These are phyloP conservation scores for Oreohelix idahoensis DNA, from an alignment of 1,140 invertebrate genomes.

Conservation along the genomic window DNA sequence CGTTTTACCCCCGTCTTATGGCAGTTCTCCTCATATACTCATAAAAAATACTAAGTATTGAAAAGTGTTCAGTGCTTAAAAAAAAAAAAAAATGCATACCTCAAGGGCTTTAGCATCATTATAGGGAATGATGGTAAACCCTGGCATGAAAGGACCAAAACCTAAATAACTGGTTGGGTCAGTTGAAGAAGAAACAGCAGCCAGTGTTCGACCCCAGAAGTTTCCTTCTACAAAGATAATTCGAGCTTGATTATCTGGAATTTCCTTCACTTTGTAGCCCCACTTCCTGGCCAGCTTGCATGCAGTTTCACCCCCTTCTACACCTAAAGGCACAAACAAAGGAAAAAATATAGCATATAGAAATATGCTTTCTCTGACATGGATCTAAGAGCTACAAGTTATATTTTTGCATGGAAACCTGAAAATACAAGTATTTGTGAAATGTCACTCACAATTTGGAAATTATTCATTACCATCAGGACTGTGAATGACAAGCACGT, in stretches of 20 bases:
- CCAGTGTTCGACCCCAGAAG: slow-evolving; percentile 97
- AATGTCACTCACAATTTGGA: too few relatives aligned
- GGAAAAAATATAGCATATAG: too few relatives aligned
- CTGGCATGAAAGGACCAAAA: slow-evolving; percentile 97
- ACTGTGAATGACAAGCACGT: too few relatives aligned
- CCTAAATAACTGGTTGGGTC: slow-evolving; percentile 89
- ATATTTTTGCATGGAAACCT: too few relatives aligned
- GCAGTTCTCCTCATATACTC: too few relatives aligned
- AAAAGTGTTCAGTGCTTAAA: too few relatives aligned
- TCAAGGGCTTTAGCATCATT: slow-evolving; percentile 89
- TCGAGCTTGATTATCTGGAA: slow-evolving; percentile 89
- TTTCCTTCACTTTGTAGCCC: slow-evolving; percentile 93
- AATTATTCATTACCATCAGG: too few relatives aligned
- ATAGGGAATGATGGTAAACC: slow-evolving; percentile 91
- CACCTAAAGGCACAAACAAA: slow-evolving; percentile 77
- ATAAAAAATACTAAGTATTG: too few relatives aligned
- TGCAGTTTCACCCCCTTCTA: slow-evolving; percentile 96
- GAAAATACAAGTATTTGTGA: too few relatives aligned
- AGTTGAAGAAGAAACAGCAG: slow-evolving; percentile 94
- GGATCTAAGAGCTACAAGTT: too few relatives aligned
- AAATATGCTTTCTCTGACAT: too few relatives aligned
- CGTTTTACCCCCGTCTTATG: too few relatives aligned
- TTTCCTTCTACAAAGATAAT: slow-evolving; percentile 95
- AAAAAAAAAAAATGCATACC: slow-evolving; percentile 72
- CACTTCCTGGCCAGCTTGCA: slow-evolving; percentile 93